Base-by-base conservation (phyloP, 2,888 invertebrate genomes). In the Agrochola lychnidis region DNA sequence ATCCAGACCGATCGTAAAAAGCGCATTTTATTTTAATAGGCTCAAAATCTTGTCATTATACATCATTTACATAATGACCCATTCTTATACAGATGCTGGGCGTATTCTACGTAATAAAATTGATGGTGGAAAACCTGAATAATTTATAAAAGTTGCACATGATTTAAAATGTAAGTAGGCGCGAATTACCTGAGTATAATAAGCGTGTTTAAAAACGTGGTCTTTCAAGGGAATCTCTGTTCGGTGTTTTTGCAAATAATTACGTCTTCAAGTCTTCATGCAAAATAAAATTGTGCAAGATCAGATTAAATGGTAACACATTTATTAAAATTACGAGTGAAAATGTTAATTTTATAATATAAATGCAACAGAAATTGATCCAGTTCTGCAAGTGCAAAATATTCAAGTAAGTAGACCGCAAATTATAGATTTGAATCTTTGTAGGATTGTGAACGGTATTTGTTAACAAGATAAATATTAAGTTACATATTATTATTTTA, bases 31-130 rank as follows among this genome's bases (percentile, higher is more conserved):
- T 69, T 82, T 87, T 83, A 88, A 90, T 88, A 82, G 75, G 81
- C 83, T 74, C 83, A 85, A 84, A 85, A 83, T 86, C 84, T 88
- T 90, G 89, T 92, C 89, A 92, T 93, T 94, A 93, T 84, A 74
- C 78, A 74, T 89, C 79, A 93, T 94, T 92, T 91, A 87, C 92
- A 92, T 93, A 94, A 94, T 94, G 90, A 89, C 77, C 90, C 88
- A 92, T 92, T 93, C 90, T 92, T 91, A 89, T 79, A 89, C 85
- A 88, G 82, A 90, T 88, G 85, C 87, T 91, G 89, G 90, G 91
- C 88, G 90, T 89, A 87, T 84, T 88, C 85, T 84, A 79, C 78
- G 85, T 84, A 85, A 90, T 87, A 87, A 90, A 88, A 90, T 90
- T 84, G 89, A 90, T 89, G 78, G 73, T 78, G 81, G 71, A 80